These are phyloP conservation scores for Helicoverpa assulta DNA, from an alignment of 2,888 invertebrate species.

Conservation along the genomic window DNA sequence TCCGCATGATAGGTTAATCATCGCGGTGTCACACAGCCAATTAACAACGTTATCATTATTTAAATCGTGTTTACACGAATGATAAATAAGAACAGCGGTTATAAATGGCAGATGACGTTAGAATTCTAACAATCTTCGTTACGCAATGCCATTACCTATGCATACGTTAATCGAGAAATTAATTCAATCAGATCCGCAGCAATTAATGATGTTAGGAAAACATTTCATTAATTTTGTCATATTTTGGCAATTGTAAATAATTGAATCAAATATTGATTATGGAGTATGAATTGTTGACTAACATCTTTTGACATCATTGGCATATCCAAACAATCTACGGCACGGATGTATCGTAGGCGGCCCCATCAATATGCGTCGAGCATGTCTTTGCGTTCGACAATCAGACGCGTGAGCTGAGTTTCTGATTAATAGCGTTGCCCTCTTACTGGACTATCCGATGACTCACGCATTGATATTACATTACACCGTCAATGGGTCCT, in stretches of 20 bases:
- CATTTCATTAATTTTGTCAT: conserved; percentile 15
- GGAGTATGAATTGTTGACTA: conserved; percentile 62
- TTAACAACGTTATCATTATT: conserved; percentile 76
- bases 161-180: conserved; percentile 27
- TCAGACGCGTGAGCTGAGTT: conserved; percentile 77
- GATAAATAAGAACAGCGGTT: conserved; percentile 63
- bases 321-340: conserved; percentile 72
- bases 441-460: conserved; percentile 83
- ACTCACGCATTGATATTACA: conserved; percentile 83
- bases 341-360: conserved; percentile 79
- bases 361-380: conserved; percentile 81
- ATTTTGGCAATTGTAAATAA: conserved; percentile 33
- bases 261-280: conserved; percentile 64
- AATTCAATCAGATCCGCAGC: conserved; percentile 9
- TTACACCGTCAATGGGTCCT: conserved; percentile 82
- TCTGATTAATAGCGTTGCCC: conserved; percentile 79
- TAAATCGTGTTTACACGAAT: conserved; percentile 73
- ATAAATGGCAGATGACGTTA: conserved; percentile 66
- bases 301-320: conserved; percentile 72
- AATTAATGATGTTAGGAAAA: conserved; percentile 5
- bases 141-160: conserved; percentile 48
- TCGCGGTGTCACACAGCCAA: conserved; percentile 77
- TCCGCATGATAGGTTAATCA: conserved; percentile 77
- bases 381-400: conserved; percentile 78
- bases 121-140: conserved; percentile 53